phyloP scores from a whole-genome alignment of 2,888 invertebrate genomes.

The Callyntrura sp. region DNA sequence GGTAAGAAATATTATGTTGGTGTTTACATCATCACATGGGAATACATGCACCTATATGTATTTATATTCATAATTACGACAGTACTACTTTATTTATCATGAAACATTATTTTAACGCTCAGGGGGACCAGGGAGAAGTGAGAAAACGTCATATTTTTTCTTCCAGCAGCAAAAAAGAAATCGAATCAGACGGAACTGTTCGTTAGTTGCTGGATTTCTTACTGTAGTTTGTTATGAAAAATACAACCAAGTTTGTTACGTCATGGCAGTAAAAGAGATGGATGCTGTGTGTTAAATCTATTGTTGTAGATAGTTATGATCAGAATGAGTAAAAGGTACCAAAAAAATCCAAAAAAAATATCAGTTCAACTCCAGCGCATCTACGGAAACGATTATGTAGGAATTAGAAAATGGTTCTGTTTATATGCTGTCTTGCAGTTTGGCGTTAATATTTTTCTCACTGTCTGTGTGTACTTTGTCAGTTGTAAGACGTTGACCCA shows the following conservation, averaged over 20 bases:
- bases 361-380: neutral
- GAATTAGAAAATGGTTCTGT: slow-evolving; percentile 7
- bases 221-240: slow-evolving; percentile 6
- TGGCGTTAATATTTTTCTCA: neutral
- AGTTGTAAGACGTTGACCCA: slow-evolving; percentile 30
- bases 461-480: neutral
- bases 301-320: neutral
- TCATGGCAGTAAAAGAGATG: neutral
- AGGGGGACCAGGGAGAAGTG: slow-evolving; percentile 56
- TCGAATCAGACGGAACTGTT: neutral
- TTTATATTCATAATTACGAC: neutral
- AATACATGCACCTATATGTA: neutral
- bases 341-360: neutral
- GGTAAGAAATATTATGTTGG: slow-evolving; percentile 1
- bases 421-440: neutral
- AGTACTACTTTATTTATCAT: slow-evolving; percentile 35
- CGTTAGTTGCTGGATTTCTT: neutral
- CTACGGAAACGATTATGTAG: neutral
- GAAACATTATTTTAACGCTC: slow-evolving; percentile 53
- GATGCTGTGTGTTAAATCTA: neutral
- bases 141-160: slow-evolving; percentile 50
- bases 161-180: slow-evolving; percentile 17
- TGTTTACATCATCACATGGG: neutral
- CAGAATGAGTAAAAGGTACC: slow-evolving; percentile 14
- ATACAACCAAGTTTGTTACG: slow-evolving; percentile 14